phyloP scores from a whole-genome alignment of 2,113 vertebrate genomes.

The Megalops atlanticus region DNA sequence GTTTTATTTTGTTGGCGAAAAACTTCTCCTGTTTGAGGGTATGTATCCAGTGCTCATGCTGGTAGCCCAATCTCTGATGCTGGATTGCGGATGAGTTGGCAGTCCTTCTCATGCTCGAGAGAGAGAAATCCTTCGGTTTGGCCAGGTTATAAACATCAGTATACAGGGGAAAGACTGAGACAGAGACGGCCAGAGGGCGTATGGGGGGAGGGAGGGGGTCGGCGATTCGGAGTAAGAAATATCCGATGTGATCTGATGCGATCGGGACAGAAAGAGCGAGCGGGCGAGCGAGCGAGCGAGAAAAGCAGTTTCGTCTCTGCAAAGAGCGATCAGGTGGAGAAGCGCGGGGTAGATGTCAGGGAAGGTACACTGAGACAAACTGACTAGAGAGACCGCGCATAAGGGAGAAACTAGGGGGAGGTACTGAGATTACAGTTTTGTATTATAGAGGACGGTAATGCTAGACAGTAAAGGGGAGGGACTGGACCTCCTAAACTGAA shows the following conservation, averaged over 20 bases:
- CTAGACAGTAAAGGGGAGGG: slow-evolving; percentile 70
- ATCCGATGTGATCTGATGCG: slow-evolving; percentile 60
- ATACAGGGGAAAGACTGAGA: slow-evolving; percentile 32
- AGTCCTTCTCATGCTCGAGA: slow-evolving; percentile 77
- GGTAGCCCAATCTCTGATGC: slow-evolving; percentile 65
- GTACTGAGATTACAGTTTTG: slow-evolving; percentile 69
- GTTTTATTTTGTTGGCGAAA: slow-evolving; percentile 69
- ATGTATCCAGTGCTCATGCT: slow-evolving; percentile 75
- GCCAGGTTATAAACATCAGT: slow-evolving; percentile 61
- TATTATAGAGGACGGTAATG: slow-evolving; percentile 71
- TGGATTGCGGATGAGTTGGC: slow-evolving; percentile 74
- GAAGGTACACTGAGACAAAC: slow-evolving; percentile 63
- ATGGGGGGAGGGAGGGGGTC: slow-evolving; percentile 13
- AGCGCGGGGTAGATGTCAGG: slow-evolving; percentile 60
- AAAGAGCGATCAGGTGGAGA: slow-evolving; percentile 56
- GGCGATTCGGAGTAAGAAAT: slow-evolving; percentile 48
- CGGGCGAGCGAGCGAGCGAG: slow-evolving; percentile 34
- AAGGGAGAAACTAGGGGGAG: slow-evolving; percentile 69
- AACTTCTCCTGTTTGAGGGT: slow-evolving; percentile 73
- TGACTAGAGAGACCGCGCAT: slow-evolving; percentile 51
- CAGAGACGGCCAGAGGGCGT: slow-evolving; percentile 20
- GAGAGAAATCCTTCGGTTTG: slow-evolving; percentile 66
- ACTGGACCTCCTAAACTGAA: slow-evolving; percentile 56
- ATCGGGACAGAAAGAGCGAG: slow-evolving; percentile 34
- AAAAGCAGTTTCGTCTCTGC: slow-evolving; percentile 26